A percentile compares a stretch with the other conserved stretches of the same genome.
phyloP scores from a whole-genome alignment of 1,140 invertebrate species.

The Drosophila funebris region DNA sequence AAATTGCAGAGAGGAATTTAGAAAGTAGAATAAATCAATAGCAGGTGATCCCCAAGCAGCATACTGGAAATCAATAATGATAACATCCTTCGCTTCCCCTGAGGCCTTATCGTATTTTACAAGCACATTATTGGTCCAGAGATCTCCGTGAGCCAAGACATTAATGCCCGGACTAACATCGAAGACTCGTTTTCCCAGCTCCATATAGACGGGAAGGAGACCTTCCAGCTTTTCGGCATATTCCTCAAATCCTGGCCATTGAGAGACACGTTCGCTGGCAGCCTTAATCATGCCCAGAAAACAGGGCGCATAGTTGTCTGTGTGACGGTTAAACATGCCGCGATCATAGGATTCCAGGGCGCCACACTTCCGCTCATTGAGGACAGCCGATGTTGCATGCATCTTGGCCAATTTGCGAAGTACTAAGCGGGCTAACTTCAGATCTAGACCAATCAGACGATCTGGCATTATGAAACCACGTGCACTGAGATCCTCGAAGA shows the following conservation, averaged over 20 bases:
- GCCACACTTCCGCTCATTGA: slow-evolving; percentile 69
- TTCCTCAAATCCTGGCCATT: slow-evolving; percentile 60
- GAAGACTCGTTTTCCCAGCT: slow-evolving; percentile 70
- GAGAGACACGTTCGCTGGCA: slow-evolving; percentile 42
- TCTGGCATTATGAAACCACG: slow-evolving; percentile 84
- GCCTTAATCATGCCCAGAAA: slow-evolving; percentile 65
- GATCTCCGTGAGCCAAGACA: slow-evolving; percentile 88
- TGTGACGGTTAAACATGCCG: slow-evolving; percentile 77
- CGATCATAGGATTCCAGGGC: slow-evolving; percentile 68
- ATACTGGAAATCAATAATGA: slow-evolving; percentile 82
- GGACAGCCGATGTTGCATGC: slow-evolving; percentile 85
- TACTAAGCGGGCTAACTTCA: slow-evolving; percentile 84
- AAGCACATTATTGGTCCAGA: slow-evolving; percentile 88
- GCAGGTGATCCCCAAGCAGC: slow-evolving; percentile 75
- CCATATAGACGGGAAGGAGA: slow-evolving; percentile 65
- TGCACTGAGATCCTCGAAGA: slow-evolving; percentile 77
- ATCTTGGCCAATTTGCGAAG: slow-evolving; percentile 85
- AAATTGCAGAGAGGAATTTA: slow-evolving; percentile 73
- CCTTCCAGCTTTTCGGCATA: slow-evolving; percentile 65
- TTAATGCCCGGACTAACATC: slow-evolving; percentile 84
- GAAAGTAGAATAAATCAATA: slow-evolving; percentile 79
- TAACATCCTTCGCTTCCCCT: slow-evolving; percentile 84
- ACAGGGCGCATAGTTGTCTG: slow-evolving; percentile 63
- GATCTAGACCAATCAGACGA: slow-evolving; percentile 85
- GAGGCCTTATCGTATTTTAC: slow-evolving; percentile 85